Conservation (phyloP, 2,888 invertebrate species). For the Plebejus anna region DNA sequence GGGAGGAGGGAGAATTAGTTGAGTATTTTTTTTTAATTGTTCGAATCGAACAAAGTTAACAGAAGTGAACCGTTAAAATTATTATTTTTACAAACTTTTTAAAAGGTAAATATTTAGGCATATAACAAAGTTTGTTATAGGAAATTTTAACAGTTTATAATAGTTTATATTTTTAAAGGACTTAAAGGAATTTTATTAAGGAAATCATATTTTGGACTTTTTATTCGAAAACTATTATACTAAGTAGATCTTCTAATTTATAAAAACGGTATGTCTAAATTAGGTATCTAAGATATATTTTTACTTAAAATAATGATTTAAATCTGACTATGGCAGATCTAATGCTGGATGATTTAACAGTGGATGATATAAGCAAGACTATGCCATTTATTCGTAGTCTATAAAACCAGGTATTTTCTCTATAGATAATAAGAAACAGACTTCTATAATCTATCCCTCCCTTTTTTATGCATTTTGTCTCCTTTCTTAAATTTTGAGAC, state of each 20-base stretch:
- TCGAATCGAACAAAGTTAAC: not conserved
- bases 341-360: conserved; percentile 73
- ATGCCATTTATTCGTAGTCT: conserved; percentile 76
- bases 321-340: conserved; percentile 67
- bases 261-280: not conserved
- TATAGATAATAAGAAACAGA: conserved; percentile 34
- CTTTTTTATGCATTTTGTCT: conserved; percentile 24
- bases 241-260: not conserved
- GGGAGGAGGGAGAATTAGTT: not conserved
- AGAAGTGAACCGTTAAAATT: not conserved
- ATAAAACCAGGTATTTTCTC: conserved; percentile 63
- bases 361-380: conserved; percentile 71
- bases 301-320: conserved; percentile 39
- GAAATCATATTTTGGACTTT: no score
- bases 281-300: conserved; percentile 26
- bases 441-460: conserved; percentile 14
- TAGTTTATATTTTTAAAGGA: no score
- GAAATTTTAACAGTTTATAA: no score
- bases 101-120: not conserved
- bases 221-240: not conserved
- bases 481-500: not conserved
- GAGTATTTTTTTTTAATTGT: not conserved
- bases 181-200: no score
- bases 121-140: no score
- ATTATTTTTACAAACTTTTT: not conserved